Percentiles rank a stretch among this genome's conserved stretches.
Conservation (phyloP, 2,888 invertebrate genomes). For the Carabus problematicus region DNA sequence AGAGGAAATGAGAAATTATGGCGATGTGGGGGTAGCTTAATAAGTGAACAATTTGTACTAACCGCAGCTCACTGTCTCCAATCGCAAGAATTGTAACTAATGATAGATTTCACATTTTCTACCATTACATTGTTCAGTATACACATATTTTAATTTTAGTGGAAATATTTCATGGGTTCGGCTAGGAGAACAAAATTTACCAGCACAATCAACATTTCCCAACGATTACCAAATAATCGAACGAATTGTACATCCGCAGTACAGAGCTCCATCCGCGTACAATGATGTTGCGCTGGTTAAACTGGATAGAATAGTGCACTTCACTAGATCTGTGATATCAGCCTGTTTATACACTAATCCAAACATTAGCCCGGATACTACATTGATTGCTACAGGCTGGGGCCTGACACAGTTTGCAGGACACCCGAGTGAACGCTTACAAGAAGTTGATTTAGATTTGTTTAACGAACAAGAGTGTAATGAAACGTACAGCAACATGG, state of each 20-base stretch:
- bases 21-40: slow-evolving; percentile 70
- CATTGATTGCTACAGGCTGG: slow-evolving; percentile 48
- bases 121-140: slow-evolving; percentile 4
- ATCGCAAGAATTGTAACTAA: slow-evolving; percentile 44
- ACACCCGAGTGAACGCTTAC: slow-evolving; percentile 43
- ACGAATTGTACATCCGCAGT: slow-evolving; percentile 56
- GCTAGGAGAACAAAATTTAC: slow-evolving; percentile 48
- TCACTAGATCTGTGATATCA: slow-evolving; percentile 56
- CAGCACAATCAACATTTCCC: slow-evolving; percentile 42
- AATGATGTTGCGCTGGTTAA: slow-evolving; percentile 61
- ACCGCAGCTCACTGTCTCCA: slow-evolving; percentile 70
- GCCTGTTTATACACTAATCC: slow-evolving; percentile 55
- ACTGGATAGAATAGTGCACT: slow-evolving; percentile 51
- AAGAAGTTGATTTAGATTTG: slow-evolving; percentile 46
- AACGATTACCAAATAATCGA: slow-evolving; percentile 50
- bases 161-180: slow-evolving; percentile 48
- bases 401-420: slow-evolving; percentile 44
- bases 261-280: slow-evolving; percentile 55
- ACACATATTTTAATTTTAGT: slow-evolving; percentile 35
- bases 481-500: slow-evolving; percentile 34
- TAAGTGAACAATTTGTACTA: slow-evolving; percentile 67
- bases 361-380: slow-evolving; percentile 12
- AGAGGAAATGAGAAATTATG: slow-evolving; percentile 55
- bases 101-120: no score
- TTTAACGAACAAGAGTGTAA: slow-evolving; percentile 44